Conservation (phyloP, 2,888 invertebrate species). For the Cheiracanthium punctorium region DNA sequence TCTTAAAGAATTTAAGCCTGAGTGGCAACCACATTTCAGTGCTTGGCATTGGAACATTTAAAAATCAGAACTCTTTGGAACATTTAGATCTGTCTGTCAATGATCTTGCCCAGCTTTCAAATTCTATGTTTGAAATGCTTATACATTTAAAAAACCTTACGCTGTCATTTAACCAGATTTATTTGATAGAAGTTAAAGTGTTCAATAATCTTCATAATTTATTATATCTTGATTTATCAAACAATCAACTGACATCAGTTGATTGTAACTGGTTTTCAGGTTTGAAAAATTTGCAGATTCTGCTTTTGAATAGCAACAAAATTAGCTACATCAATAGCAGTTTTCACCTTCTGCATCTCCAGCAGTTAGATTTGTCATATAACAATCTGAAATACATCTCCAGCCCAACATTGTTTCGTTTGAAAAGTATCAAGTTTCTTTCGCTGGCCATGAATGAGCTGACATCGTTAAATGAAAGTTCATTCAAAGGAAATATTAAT, state of each 20-base stretch:
- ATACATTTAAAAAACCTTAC: constrained; percentile 43
- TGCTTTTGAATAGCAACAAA: constrained; percentile 41
- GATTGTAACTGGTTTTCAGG: constrained; percentile 27
- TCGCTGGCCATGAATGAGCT: constrained; percentile 60
- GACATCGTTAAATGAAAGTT: constrained; percentile 45
- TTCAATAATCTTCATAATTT: constrained; percentile 41
- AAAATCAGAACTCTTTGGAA: constrained; percentile 34
- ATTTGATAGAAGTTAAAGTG: constrained; percentile 29
- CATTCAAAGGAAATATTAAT: constrained; percentile 50
- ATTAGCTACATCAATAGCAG: constrained; percentile 45
- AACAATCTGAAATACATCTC: constrained; percentile 41
- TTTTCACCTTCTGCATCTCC: constrained; percentile 36
- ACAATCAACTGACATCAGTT: constrained; percentile 33
- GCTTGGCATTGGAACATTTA: constrained; percentile 48
- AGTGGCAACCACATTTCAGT: constrained; percentile 44
- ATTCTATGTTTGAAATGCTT: constrained; percentile 27
- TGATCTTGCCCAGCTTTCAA: constrained; percentile 30
- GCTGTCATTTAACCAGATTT: constrained; percentile 43
- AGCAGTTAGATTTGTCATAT: constrained; percentile 47
- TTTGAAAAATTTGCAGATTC: constrained; percentile 28
- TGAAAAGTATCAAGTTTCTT: constrained; percentile 50
- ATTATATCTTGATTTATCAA: constrained; percentile 42
- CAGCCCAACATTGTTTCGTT: constrained; percentile 29
- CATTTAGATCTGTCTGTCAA: constrained; percentile 50
- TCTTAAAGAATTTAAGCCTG: constrained; percentile 30